Evolutionary conservation across 2,797 vertebrate species (phyloP), one percentile per base, ranked within the genome.

Genomic region (Hoplostethus mediterraneus): DNA sequence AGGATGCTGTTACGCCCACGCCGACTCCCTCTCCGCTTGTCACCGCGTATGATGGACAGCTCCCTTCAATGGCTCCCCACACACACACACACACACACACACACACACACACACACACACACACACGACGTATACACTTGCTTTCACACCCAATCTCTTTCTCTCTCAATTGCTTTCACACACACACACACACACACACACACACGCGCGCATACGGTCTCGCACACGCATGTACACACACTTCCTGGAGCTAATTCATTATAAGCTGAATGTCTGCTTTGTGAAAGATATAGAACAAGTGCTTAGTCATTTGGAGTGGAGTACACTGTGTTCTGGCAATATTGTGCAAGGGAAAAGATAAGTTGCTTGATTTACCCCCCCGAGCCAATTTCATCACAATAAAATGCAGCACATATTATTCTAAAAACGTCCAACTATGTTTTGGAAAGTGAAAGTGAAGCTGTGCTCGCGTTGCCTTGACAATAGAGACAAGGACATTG

Each of bases 11-110:
- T 13, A n/a, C 64, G 54, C 67, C 33, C 68, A 51, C 59, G 28
- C 64, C 72, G 49, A 52, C 82, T 77, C 68, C 82, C 66, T 67
- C 82, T 83, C 70, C 73, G 63, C 69, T 85, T 88, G 90, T 87
- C 86, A 80, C 77, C 49, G 79, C 55, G 55, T 61, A 13, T 92
- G 90, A 91, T 21, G 68, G 83, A 90, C 87, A 76, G 78, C 49
- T 91, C 69, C 62, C 75, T 74, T 84, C 82, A 68, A 71, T 58
- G 65, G 62, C 63, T 61, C 63, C 69, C 17, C 75, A 63, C 73
- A 75, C 55, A 36, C 31, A 17, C 8, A 9, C 31, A 33, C 7
- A 11, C 60, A 13, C 47, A 49, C 21, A 59, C 14, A 36, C 55
- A 9, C 31, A 33, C 75, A 63, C 73, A 75, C 55, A 36, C 31